Evolutionary conservation across 2,888 invertebrate species (phyloP), one percentile per base, ranked within the genome.

Genomic region (Sinopyrophorus schimmeli): DNA sequence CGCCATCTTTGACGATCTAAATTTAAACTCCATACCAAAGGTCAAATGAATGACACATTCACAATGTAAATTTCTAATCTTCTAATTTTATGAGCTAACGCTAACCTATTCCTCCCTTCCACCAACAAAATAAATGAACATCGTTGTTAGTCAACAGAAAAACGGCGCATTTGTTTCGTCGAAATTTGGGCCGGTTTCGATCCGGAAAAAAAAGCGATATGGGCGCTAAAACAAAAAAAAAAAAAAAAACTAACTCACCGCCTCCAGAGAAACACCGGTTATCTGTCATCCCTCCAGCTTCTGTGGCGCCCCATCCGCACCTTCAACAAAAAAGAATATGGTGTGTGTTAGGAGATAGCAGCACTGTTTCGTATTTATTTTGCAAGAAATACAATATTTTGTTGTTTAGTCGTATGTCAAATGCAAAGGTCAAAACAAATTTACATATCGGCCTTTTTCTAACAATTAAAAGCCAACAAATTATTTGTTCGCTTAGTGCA

Each of bases 201-300:
- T n/a, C n/a, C n/a, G n/a, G n/a, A n/a, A n/a, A n/a, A 18, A 18
- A 18, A 18, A 4, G n/a, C n/a, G n/a, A n/a, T n/a, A n/a, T n/a
- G n/a, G n/a, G n/a, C n/a, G n/a, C n/a, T 27, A 27, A 27, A 11
- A 27, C 15, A 23, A 5, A 39, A n/a, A 20, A 30, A 24, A 14
- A 18, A 35, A 14, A 7, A 38, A 41, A 40, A 47, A 46, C n/a
- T 42, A 48, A 77, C 80, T 79, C 71, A 79, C 79, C 84, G 82
- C 83, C 81, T 83, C 86, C 86, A 79, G 85, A 84, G 77, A 82
- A 83, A 80, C 86, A 83, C 76, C 84, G 82, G 79, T 85, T 86
- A 79, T 87, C 86, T 82, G 86, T 85, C 87, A 87, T 87, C 80
- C 84, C 84, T 83, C 76, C 76, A 72, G 76, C 75, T 76, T 76